phyloP scores from a whole-genome alignment of 2,797 vertebrate species.

The Channallabes apus region DNA sequence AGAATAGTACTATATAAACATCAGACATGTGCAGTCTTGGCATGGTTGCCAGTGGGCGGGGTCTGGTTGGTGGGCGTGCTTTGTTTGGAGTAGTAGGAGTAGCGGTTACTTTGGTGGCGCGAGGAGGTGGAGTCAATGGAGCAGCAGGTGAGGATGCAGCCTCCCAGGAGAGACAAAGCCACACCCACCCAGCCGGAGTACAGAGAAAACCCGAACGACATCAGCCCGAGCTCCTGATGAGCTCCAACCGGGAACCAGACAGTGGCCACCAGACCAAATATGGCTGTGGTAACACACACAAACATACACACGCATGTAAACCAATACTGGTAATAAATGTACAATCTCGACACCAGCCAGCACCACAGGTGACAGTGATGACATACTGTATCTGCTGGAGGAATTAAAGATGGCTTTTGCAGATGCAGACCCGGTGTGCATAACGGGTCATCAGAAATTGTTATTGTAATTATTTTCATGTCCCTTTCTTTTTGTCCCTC shows the following conservation, averaged over 20 bases:
- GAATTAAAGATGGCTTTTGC: too few species aligned
- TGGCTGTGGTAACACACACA: conserved; percentile 69
- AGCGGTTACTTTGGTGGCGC: conserved; percentile 85
- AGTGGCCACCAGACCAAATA: conserved; percentile 86
- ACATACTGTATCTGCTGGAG: too few species aligned
- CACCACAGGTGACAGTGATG: too few species aligned
- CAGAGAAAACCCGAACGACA: conserved; percentile 94
- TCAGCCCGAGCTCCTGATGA: conserved; percentile 83
- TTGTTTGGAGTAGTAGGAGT: conserved; percentile 89
- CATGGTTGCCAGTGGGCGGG: conserved; percentile 77
- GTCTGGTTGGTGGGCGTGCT: conserved; percentile 69
- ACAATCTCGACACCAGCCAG: background rate
- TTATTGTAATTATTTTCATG: too few species aligned
- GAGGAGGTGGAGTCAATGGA: conserved; percentile 78
- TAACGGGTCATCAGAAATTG: too few species aligned
- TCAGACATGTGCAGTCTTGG: conserved; percentile 96
- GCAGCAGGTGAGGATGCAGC: conserved; percentile 86
- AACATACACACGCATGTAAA: background rate
- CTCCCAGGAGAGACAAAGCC: conserved; percentile 85
- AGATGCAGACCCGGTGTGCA: too few species aligned
- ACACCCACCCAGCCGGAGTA: conserved; percentile 93
- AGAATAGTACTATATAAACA: background rate
- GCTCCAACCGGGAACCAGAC: conserved; percentile 95
- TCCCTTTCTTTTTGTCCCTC: too few species aligned
- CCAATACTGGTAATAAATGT: background rate